Evolutionary conservation across 2,113 vertebrate genomes (phyloP), one percentile per base, ranked within the genome.

Genomic region (Vicugna pacos): DNA sequence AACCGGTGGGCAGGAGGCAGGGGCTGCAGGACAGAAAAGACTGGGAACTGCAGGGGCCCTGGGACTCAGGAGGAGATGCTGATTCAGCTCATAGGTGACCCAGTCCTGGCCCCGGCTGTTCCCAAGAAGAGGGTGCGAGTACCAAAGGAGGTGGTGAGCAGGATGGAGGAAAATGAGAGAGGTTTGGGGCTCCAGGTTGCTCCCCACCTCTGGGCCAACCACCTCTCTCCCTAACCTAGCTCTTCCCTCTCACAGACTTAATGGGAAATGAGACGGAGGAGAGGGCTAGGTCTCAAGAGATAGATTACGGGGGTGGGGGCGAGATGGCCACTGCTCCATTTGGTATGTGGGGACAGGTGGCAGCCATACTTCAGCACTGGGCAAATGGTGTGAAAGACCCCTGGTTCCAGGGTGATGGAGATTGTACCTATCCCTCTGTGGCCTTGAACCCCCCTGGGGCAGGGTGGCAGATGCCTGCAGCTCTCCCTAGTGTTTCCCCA

Each of bases 1-100:
- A 97, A 97, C 97, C 89, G 30, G 90, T 93, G 81, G 95, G 91
- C 82, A 94, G 82, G 91, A 91, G 90, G 73, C 91, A 90, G 88
- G 80, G 81, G 87, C 95, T 84, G 91, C 94, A 97, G 97, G 95
- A 90, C 81, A 67, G 50, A 91, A 86, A 50, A 95, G 54, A 72
- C 58, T 95, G 97, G 97, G 95, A 97, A 97, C 98, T 89, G 97
- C 97, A 84, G 97, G 97, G 97, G 97, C 97, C 97, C 94, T 50
- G 97, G 96, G 98, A 97, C 98, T 97, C 96, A 94, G 98, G 97
- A 97, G 85, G 96, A 97, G 98, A 98, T 70, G 98, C 97, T 98
- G 97, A 98, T 97, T 97, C 97, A 98, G 97, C 97, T 98, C 97
- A 97, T 98, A 98, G 97, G 94, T 97, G 95, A 95, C 97, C 98